Base-by-base conservation (phyloP, 1,140 invertebrate species). In the Eubasilissa regina region DNA sequence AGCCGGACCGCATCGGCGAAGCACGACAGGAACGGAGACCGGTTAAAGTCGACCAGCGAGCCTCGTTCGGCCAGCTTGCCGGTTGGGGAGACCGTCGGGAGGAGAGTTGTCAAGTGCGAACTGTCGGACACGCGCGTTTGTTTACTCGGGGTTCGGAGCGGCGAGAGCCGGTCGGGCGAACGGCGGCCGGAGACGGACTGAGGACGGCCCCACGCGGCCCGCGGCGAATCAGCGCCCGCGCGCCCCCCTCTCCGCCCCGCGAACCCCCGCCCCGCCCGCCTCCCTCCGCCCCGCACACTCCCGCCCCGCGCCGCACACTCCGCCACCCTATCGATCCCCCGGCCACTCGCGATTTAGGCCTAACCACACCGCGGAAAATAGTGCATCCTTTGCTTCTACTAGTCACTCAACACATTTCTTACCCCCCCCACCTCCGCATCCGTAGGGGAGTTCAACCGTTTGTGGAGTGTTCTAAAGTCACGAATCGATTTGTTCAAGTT, bases 1-100 rank as follows among this genome's bases (percentile, higher is more conserved):
- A 60, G 43, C 43, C 81, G 64, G 47, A 80, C 81, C 19, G 74
- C 80, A 79, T 82, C 81, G 58, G 81, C 81, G 78, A 82, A 82
- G 56, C 81, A 78, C 51, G 80, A 81, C 15, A 82, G 51, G 56
- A 82, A 82, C 62, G 81, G 72, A 9, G 78, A 72, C 45, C 81
- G 74, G 51, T 77, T 80, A 70, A 79, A 80, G 81, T 82, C 81
- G 17, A 78, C 78, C 55, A 80, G 75, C 43, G 80, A 58, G 7
- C 55, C 73, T 70, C 72, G 81, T 43, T 79, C 70, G 45, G 80
- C 80, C 79, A 80, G 76, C 15, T 62, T 81, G 76, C 19, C 77
- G 58, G 64, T 43, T 68, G 43, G 19, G 44, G 15, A 44, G 45
- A 44, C 64, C 64, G 64, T 68, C 64, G 44, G 44, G n/a, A 17